A percentile compares a stretch with the other conserved stretches of the same genome.
Conservation (phyloP, 2,888 invertebrate species). For the Morinoia aosen region DNA sequence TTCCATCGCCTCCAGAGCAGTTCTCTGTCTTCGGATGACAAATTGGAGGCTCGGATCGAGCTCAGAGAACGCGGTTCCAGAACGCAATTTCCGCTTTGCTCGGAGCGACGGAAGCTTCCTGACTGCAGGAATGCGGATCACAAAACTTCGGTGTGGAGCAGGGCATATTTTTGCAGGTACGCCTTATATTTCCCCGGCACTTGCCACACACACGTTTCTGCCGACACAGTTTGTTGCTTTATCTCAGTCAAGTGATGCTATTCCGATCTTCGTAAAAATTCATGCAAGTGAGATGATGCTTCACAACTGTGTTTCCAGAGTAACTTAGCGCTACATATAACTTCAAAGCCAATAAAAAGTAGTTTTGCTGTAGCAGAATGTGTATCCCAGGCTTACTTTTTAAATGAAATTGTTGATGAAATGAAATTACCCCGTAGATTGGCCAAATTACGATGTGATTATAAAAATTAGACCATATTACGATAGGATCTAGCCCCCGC, state of each 20-base stretch:
- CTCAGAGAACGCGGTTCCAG: neutral
- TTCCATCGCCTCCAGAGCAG: neutral
- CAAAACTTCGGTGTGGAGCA: neutral
- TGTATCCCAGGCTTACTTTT: neutral
- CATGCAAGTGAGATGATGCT: neutral
- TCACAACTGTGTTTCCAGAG: no score
- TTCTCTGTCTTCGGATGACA: neutral
- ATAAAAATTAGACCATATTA: no score
- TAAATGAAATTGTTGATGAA: no score
- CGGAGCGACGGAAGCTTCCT: neutral
- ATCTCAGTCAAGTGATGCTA: no score
- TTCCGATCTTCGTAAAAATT: no score
- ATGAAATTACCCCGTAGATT: neutral
- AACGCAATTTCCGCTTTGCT: neutral
- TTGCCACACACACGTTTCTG: no score
- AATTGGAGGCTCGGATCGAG: neutral
- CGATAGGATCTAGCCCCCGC: no score
- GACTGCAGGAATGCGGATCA: neutral
- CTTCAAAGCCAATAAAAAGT: no score
- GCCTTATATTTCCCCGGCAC: no score
- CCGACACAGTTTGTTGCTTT: no score
- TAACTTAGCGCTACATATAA: no score
- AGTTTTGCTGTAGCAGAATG: neutral
- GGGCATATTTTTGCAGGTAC: neutral
- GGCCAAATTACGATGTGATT: neutral